phyloP scores from a whole-genome alignment of 2,797 vertebrate species.

The Myiotriccus ornatus region DNA sequence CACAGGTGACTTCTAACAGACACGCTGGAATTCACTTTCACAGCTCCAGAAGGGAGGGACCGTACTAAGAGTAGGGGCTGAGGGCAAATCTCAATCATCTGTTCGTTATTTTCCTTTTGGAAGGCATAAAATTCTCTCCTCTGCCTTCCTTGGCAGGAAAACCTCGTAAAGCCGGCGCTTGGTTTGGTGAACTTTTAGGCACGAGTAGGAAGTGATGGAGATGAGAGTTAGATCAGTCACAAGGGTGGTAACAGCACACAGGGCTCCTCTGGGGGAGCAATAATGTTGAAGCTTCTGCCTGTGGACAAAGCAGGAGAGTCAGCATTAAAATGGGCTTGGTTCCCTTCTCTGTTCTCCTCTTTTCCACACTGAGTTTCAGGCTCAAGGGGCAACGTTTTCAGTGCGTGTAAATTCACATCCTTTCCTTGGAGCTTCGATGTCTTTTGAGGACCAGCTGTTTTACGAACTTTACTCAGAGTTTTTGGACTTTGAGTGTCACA shows the following conservation, averaged over 20 bases:
- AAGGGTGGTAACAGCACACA: too few species aligned
- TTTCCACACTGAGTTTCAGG: not conserved
- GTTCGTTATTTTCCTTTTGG: not conserved
- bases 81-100: not conserved
- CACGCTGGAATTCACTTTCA: not conserved
- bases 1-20: not conserved
- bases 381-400: not conserved
- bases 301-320: not conserved
- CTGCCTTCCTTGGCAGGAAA: not conserved
- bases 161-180: too few species aligned
- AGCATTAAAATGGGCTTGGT: not conserved
- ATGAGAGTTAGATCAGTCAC: too few species aligned
- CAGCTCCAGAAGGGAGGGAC: not conserved
- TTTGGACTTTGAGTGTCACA: not conserved
- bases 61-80: rapidly evolving
- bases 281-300: not conserved
- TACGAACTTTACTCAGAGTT: not conserved
- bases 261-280: too few species aligned
- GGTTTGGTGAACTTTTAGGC: too few species aligned
- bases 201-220: too few species aligned
- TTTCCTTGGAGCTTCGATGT: not conserved
- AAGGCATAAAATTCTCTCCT: not conserved
- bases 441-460: not conserved
- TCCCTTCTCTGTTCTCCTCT: not conserved
- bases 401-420: not conserved